Conservation (phyloP, 2,888 invertebrate genomes). For the Neoascia interrupta region DNA sequence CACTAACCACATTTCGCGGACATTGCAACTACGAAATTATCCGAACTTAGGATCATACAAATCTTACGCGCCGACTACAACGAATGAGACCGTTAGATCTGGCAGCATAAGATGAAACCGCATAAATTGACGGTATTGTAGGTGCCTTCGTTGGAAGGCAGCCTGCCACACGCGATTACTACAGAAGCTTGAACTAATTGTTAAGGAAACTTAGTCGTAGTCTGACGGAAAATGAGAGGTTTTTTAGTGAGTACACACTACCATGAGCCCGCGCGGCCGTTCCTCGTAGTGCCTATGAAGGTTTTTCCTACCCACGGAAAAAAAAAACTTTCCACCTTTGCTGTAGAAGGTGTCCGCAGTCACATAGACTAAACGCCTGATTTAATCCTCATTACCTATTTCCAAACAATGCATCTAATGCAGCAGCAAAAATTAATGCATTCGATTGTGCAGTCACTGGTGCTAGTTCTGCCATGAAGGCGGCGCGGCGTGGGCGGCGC, state of each 20-base stretch:
- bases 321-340: background rate
- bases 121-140: too few species aligned
- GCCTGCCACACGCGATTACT: too few species aligned
- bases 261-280: background rate
- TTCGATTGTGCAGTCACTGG: slow-evolving; percentile 23
- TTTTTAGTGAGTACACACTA: background rate
- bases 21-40: too few species aligned
- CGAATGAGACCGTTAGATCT: too few species aligned
- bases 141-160: too few species aligned
- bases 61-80: too few species aligned
- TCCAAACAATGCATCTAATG: slow-evolving; percentile 52
- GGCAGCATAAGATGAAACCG: too few species aligned
- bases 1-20: too few species aligned
- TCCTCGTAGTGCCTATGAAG: background rate
- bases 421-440: slow-evolving; percentile 61
- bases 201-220: background rate
- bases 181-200: too few species aligned
- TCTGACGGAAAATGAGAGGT: background rate
- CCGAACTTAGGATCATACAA: too few species aligned
- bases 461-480: background rate
- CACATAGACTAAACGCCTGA: slow-evolving; percentile 38
- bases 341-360: slow-evolving; percentile 10
- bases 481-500: too few species aligned
- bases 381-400: slow-evolving; percentile 46
- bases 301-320: background rate